phyloP scores from a whole-genome alignment of 2,113 vertebrate genomes.

The Hystrix brachyura region DNA sequence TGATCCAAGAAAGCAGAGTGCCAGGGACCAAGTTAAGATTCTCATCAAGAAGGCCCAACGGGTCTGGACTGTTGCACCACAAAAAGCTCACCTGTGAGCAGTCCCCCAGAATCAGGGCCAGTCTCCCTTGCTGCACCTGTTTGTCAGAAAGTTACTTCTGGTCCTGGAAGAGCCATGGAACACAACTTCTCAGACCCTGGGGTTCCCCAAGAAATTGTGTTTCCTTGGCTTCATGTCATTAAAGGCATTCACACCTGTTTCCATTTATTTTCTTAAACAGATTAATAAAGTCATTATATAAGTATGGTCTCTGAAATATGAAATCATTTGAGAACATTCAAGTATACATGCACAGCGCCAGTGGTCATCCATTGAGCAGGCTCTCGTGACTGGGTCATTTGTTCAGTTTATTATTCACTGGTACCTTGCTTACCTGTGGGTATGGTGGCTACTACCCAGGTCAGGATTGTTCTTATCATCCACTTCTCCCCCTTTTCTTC shows the following conservation, averaged over 20 bases:
- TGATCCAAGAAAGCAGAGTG: background rate
- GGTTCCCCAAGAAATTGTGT: background rate
- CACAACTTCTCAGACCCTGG: background rate
- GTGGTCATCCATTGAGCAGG: background rate
- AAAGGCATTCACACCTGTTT: background rate
- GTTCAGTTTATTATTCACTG: background rate
- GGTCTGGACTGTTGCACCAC: background rate
- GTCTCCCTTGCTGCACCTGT: background rate
- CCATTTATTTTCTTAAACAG: constrained; percentile 9
- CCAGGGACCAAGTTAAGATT: background rate
- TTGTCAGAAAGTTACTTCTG: background rate
- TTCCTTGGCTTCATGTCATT: background rate
- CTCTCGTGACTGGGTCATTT: background rate
- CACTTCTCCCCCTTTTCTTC: background rate
- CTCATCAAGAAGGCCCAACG: background rate
- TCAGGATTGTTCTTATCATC: background rate
- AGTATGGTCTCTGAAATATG: background rate
- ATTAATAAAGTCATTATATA: background rate
- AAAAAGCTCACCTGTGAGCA: background rate
- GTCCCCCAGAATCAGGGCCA: background rate
- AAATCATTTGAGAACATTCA: background rate
- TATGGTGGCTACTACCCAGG: background rate
- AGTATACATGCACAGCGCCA: accelerated
- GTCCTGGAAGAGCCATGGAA: background rate
- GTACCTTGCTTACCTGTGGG: background rate